phyloP scores from a whole-genome alignment of 2,113 vertebrate species.

The Ariopsis seemanni region DNA sequence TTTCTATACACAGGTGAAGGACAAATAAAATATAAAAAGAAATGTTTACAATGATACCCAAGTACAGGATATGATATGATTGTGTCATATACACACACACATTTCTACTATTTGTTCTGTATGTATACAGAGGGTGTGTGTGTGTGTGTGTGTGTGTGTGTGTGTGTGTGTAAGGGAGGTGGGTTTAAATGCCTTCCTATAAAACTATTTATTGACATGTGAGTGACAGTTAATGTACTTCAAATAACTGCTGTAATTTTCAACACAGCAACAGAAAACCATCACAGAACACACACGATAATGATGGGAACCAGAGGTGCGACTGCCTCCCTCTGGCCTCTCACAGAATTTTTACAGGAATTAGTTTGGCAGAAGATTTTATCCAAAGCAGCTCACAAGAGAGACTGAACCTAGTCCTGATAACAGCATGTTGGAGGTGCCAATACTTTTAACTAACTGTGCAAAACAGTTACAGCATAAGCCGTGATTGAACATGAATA shows the following conservation, averaged over 20 bases:
- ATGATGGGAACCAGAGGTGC: background rate
- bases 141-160: slow-evolving; percentile 1
- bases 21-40: background rate
- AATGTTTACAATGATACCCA: background rate
- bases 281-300: background rate
- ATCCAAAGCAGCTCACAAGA: background rate
- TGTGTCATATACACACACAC: background rate
- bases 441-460: background rate
- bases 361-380: background rate
- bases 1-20: background rate
- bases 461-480: background rate
- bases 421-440: background rate
- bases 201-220: background rate
- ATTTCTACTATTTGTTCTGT: background rate
- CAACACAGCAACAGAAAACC: background rate
- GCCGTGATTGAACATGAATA: background rate
- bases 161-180: background rate
- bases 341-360: background rate
- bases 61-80: background rate
- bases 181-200: background rate
- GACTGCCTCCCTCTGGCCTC: slow-evolving; percentile 11
- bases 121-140: background rate
- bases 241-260: background rate
- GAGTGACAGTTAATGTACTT: background rate
- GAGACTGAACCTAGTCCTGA: background rate